Base-by-base conservation (phyloP, 2,113 vertebrate species). In the Craseonycteris thonglongyai region DNA sequence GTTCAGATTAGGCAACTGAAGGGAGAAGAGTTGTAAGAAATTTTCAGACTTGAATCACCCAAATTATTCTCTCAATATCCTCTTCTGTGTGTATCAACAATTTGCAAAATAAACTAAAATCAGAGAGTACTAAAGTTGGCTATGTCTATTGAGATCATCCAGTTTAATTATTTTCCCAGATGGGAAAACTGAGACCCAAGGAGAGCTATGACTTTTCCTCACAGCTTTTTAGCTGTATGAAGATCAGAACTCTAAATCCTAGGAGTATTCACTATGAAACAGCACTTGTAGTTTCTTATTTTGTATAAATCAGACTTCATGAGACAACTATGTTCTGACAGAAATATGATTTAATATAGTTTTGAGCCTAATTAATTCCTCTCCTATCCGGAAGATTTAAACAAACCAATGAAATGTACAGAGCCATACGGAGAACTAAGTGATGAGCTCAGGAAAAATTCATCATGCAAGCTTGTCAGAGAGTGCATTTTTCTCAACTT, bases 401-500 rank as follows among this genome's bases (percentile, higher is more conserved):
- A 79, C 42, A 88, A 86, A 72, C 14, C 35, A 81, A 40, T 63
- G 6, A 88, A 88, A 72, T 28, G 56, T 11, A 66, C 7, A 92
- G 84, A 87, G 35, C 49, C 75, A 54, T 66, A 66, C 40, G 40
- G 83, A 76, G 26, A 90, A 59, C 12, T 84, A 75, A 59, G 88
- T 66, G 49, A 82, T 90, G 61, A 91, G 30, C 8, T 79, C n/a
- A 78, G 58, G 54, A 75, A 82, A 86, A 95, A 88, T 58, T 72
- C 54, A 88, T 95, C 69, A 88, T 83, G 95, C 47, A 71, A 54
- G 10, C 12, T 83, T 87, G 33, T 96, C 83, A 95, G 65, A 28
- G 42, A 94, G 63, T 51, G 2, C n/a, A 76, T 83, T 95, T 85
- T 58, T 87, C 65, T 96, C 54, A 88, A 80, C 61, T 95, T 74